Evolutionary conservation across 2,797 vertebrate species (phyloP).

Genomic region (Parambassis ranga): DNA sequence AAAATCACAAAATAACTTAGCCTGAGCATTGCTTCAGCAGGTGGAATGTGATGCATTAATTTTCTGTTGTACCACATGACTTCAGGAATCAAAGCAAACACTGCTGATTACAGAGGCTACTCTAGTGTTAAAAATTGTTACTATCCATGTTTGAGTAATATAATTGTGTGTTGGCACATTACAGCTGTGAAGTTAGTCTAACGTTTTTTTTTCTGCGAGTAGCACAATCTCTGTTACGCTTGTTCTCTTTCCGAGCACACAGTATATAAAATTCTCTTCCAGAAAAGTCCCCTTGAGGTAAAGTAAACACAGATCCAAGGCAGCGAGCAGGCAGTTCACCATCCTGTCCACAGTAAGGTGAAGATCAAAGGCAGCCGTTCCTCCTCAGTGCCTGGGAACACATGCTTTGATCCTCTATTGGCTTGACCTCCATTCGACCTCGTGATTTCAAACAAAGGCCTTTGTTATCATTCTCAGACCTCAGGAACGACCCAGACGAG

Average conservation of each 20-base stretch:
- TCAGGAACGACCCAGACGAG: constrained; percentile 45
- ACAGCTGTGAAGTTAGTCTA: neutral
- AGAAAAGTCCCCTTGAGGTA: constrained; percentile 61
- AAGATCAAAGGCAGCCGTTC: constrained; percentile 73
- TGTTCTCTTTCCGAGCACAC: constrained; percentile 15
- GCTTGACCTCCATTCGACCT: constrained; percentile 75
- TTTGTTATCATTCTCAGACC: constrained; percentile 69
- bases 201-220: neutral
- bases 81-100: neutral
- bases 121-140: neutral
- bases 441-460: constrained; percentile 67
- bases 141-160: neutral
- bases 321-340: constrained; percentile 56
- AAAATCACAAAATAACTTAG: too few species aligned
- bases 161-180: neutral
- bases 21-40: too few species aligned
- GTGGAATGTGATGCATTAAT: too few species aligned
- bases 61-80: too few species aligned
- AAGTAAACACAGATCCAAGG: constrained; percentile 73
- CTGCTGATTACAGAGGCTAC: neutral
- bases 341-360: constrained; percentile 70
- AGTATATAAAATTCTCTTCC: constrained; percentile 26
- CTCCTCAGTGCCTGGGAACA: constrained; percentile 65
- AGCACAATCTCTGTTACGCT: neutral
- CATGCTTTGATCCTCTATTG: constrained; percentile 77